Evolutionary conservation across 2,113 vertebrate genomes (phyloP), one percentile per base, ranked within the genome.

Genomic region (Leptobrachium ailaonicum): DNA sequence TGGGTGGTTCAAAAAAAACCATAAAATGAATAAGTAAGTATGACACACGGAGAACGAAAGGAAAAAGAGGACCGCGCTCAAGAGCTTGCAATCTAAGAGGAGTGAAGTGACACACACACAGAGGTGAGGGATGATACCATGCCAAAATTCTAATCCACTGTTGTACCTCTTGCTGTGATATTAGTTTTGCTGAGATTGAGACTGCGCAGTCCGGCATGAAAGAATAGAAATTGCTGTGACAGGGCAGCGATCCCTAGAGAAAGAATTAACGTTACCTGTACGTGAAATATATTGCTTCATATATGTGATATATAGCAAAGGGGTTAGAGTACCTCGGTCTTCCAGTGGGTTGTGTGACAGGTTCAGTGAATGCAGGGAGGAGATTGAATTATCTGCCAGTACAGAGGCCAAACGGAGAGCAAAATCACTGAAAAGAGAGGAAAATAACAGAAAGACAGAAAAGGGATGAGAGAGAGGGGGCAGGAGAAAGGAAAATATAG

Each of bases 311-410:
- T 12, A 62, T 42, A 41, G 4, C 4, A 71, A 62, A 62, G 41
- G 74, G 56, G 9, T 70, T 77, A 83, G 72, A 60, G 83, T 90
- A 97, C 95, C 95, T 93, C 96, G 95, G 92, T 95, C 96, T 86
- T 97, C 96, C 73, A 97, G 89, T 0, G 94, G 92, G 90, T 97
- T 96, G 87, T 95, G 93, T 82, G 96, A 93, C 86, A 97, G 90
- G 90, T 92, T 95, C 86, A 97, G 92, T 41, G 93, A 92, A 86
- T 95, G 95, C 80, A 97, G 93, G 82, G 92, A 92, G 11, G 94
- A 95, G 84, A 90, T 91, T 7, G 94, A 92, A 85, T 96, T 96
- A 88, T 96, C 95, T 2, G 93, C 91, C 85, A 97, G 88, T 0
- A 95, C 95, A 1, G 91, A 88, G 56, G 95, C 92, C 91, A 97